Evolutionary conservation across 1,140 invertebrate species (phyloP).

Genomic region (Leptopilina clavipes): DNA sequence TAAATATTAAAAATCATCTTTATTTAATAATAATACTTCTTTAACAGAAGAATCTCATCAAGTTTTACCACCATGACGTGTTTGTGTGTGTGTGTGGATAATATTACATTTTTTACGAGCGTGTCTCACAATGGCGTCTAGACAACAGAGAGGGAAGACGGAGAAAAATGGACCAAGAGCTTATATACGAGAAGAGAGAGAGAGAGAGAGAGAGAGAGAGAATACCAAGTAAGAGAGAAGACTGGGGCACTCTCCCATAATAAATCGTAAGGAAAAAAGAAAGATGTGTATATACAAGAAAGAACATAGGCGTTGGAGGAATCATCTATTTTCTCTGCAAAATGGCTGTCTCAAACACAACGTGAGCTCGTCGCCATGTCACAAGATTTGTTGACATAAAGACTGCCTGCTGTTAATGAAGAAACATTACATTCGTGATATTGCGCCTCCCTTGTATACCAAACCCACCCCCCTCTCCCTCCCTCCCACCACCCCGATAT

Average conservation of each 20-base stretch:
- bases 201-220: too few relatives aligned
- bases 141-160: too few relatives aligned
- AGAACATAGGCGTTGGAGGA: slow-evolving; percentile 44
- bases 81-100: not conserved
- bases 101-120: not conserved
- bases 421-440: slow-evolving; percentile 69
- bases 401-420: slow-evolving; percentile 69
- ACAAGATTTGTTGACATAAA: slow-evolving; percentile 70
- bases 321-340: slow-evolving; percentile 52
- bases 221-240: too few relatives aligned
- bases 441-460: slow-evolving; percentile 52
- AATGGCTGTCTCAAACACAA: slow-evolving; percentile 45
- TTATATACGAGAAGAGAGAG: too few relatives aligned
- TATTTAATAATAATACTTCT: too few relatives aligned
- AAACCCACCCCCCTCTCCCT: slow-evolving; percentile 14
- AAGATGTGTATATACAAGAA: slow-evolving; percentile 40
- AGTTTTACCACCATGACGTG: too few relatives aligned
- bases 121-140: too few relatives aligned
- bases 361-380: slow-evolving; percentile 33
- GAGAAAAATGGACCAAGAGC: too few relatives aligned
- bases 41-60: too few relatives aligned
- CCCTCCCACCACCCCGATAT: too few relatives aligned
- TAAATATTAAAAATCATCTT: too few relatives aligned
- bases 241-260: slow-evolving; percentile 41
- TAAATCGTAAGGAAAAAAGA: slow-evolving; percentile 48